Evolutionary conservation across 2,888 invertebrate species (phyloP), one percentile per base, ranked within the genome.

Genomic region (Teleogryllus oceanicus): DNA sequence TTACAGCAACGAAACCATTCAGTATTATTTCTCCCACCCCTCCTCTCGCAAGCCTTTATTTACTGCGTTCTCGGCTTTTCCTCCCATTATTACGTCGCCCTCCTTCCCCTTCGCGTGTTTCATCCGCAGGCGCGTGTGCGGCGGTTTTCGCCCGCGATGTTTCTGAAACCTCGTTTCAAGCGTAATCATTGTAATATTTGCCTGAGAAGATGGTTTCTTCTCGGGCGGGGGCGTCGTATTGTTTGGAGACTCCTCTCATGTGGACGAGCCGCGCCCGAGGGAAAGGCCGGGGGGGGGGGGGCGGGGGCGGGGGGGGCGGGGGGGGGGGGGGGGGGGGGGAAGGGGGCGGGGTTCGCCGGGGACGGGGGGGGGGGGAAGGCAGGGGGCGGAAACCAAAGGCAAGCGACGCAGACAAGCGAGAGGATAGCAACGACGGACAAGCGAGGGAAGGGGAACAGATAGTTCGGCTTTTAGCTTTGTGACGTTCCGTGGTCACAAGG

Each of bases 131-230:
- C 62, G 62, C 62, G 62, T n/a, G 62, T 12, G 62, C 62, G n/a
- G n/a, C 16, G 16, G n/a, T 62, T 18, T 3, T 3, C 62, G n/a
- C 62, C 24, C 13, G 62, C n/a, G 62, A 62, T 62, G 62, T 62
- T 62, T n/a, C 62, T 13, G 62, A 62, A 62, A 62, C 62, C 62
- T 62, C 62, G 62, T 62, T 62, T n/a, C 62, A 62, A 62, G 62
- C n/a, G 62, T 62, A 62, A 62, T 62, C 62, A 62, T 62, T n/a
- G 62, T 62, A 13, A 13, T 62, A 62, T 62, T 62, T 62, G 62
- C 62, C 62, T 62, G 62, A 62, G 62, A 62, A 62, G 62, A 62
- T 62, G 62, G 62, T 62, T 62, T 62, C 62, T 62, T 62, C 62
- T 62, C 62, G 62, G 62, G 62, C 62, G 62, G 62, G 62, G 62